Percentiles rank a stretch among this genome's conserved stretches.
Evolutionary conservation across 2,113 vertebrate genomes (phyloP).

Genomic region (Bubo scandiacus): DNA sequence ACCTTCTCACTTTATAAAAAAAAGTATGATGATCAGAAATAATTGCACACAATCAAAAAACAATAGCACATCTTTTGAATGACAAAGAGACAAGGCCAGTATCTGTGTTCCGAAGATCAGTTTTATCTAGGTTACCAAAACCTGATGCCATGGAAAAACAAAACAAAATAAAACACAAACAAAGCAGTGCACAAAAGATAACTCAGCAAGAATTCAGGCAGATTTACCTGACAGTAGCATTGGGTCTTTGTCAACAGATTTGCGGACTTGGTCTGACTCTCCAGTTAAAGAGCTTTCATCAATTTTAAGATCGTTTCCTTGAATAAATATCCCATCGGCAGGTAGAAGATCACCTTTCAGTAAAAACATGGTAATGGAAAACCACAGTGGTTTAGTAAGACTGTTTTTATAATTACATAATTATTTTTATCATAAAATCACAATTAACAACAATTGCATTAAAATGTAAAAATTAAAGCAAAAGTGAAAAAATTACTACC

Average conservation of each 20-base stretch:
- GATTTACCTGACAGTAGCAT: conserved; percentile 95
- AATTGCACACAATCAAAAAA: neutral
- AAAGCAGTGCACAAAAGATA: neutral
- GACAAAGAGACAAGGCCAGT: neutral
- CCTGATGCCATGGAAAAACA: neutral
- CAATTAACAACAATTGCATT: neutral
- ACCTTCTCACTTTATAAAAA: neutral
- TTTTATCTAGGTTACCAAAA: neutral
- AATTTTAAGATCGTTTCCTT: conserved; percentile 97
- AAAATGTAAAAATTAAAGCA: neutral
- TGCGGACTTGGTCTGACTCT: conserved; percentile 97
- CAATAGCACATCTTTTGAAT: rapidly evolving
- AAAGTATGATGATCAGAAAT: neutral
- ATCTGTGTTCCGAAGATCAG: neutral
- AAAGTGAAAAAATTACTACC: neutral
- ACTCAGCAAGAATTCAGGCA: neutral
- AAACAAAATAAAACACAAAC: neutral
- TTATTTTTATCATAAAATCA: neutral
- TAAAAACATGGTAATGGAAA: neutral
- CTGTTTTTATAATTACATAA: neutral
- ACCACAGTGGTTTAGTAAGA: neutral
- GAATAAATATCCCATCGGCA: conserved; percentile 93
- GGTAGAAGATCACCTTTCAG: conserved; percentile 92
- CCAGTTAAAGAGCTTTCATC: conserved; percentile 98
- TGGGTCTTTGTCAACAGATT: conserved; percentile 92